Percentiles rank a stretch among this genome's conserved stretches.
Evolutionary conservation across 2,888 invertebrate genomes (phyloP).

Genomic region (Ophion obscuratus): DNA sequence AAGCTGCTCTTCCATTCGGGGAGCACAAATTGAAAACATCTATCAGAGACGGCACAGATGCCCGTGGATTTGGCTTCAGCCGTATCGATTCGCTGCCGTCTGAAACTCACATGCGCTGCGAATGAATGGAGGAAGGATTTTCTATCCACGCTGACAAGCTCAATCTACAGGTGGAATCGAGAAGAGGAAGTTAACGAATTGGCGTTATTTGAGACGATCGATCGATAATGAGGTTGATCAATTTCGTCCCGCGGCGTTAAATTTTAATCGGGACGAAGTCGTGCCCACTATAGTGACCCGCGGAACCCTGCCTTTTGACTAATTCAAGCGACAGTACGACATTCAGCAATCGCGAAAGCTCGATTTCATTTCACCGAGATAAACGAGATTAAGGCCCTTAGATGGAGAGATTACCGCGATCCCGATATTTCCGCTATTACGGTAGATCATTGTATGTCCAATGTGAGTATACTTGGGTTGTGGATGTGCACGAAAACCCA

Average conservation of each 20-base stretch:
- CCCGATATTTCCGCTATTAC: no score
- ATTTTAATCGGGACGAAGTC: not conserved
- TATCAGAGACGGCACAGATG: constrained; percentile 66
- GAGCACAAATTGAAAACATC: constrained; percentile 73
- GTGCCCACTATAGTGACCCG: not conserved
- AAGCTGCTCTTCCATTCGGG: constrained; percentile 47
- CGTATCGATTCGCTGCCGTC: constrained; percentile 18
- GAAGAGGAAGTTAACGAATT: constrained; percentile 15
- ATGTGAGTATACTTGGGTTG: no score
- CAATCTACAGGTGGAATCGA: not conserved
- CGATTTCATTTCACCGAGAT: no score
- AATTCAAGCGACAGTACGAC: no score
- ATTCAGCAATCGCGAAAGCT: no score
- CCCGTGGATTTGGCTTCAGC: constrained; percentile 28
- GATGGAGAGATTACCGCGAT: no score
- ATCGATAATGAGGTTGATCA: not conserved
- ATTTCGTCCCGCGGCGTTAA: not conserved
- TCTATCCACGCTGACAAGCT: constrained; percentile 8
- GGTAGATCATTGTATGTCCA: no score
- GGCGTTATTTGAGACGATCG: not conserved
- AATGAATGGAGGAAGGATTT: constrained; percentile 8
- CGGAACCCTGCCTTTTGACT: no score
- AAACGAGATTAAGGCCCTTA: no score
- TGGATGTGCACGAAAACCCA: no score
- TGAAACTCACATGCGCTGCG: not conserved